Percentiles rank a stretch among this genome's conserved stretches.
These are phyloP conservation scores for Salarias fasciatus DNA, from an alignment of 2,797 vertebrate genomes.

Conservation along the genomic window DNA sequence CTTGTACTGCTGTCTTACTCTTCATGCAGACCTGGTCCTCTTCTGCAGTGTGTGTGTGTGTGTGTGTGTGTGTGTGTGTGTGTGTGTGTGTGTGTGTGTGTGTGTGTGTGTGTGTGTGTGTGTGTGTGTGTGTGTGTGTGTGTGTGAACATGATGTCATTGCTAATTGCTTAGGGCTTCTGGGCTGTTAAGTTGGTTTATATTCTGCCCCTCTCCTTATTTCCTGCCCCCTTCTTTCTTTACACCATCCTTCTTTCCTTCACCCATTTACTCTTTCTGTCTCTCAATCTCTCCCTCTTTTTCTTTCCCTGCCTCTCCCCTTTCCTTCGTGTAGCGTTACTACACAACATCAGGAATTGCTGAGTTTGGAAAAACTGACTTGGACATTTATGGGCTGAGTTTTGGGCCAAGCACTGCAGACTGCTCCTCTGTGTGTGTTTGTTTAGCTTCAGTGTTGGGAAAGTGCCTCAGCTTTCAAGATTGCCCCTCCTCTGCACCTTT, in stretches of 20 bases:
- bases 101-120: conserved; percentile 13
- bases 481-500: conserved; percentile 16
- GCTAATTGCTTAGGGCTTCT: conserved; percentile 58
- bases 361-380: conserved; percentile 79
- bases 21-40: conserved; percentile 39
- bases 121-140: conserved; percentile 5
- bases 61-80: no score
- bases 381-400: conserved; percentile 67
- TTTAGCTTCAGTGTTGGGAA: conserved; percentile 48
- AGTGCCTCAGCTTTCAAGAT: conserved; percentile 51
- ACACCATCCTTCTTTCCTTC: no score
- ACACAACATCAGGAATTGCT: conserved; percentile 68
- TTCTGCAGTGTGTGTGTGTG: conserved; percentile 30
- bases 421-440: conserved; percentile 40
- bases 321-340: conserved; percentile 48
- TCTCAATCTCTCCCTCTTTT: conserved; percentile 21
- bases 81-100: conserved; percentile 2
- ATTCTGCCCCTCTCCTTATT: conserved; percentile 20
- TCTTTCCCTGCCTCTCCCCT: conserved; percentile 22
- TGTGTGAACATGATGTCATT: conserved; percentile 62
- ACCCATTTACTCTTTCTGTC: no score
- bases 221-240: no score
- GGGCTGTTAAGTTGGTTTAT: conserved; percentile 60
- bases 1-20: conserved; percentile 24
- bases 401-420: conserved; percentile 62